Conservation (phyloP, 1,140 invertebrate genomes). For the Brachystomella parvula region DNA sequence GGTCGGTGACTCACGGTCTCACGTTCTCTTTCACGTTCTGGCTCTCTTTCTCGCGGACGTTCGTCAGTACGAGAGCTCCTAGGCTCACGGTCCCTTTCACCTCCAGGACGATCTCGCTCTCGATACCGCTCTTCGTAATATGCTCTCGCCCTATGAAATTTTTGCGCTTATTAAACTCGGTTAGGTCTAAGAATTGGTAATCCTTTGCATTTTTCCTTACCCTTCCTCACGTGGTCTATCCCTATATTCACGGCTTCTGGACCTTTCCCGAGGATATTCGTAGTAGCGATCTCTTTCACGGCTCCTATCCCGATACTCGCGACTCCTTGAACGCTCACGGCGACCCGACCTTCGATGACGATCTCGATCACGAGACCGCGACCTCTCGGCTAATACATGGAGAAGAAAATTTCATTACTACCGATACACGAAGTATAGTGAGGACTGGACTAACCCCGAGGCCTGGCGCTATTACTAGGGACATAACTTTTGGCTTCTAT, state of each 20-base stretch:
- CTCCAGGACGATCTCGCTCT: constrained; percentile 41
- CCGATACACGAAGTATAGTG: no score
- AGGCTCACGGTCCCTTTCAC: constrained; percentile 41
- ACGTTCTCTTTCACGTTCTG: constrained; percentile 41
- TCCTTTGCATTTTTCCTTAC: constrained; percentile 1
- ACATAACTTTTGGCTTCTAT: constrained; percentile 92
- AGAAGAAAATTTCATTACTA: background rate
- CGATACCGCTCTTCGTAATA: constrained; percentile 47
- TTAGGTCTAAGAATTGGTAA: background rate
- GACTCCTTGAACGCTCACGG: constrained; percentile 67
- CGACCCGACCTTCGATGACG: constrained; percentile 52
- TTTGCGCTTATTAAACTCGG: constrained; percentile 2
- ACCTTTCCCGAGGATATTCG: constrained; percentile 33
- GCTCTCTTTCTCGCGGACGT: constrained; percentile 38
- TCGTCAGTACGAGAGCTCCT: constrained; percentile 40
- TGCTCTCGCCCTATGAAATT: background rate
- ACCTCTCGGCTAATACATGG: constrained; percentile 51
- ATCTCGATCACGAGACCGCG: constrained; percentile 67
- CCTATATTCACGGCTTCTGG: constrained; percentile 41
- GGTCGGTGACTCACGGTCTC: constrained; percentile 41
- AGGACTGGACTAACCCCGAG: background rate
- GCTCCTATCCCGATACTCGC: constrained; percentile 64
- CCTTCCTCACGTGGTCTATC: constrained; percentile 52
- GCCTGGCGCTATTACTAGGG: constrained; percentile 43
- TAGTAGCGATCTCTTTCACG: constrained; percentile 55